These are phyloP conservation scores for Crotophaga sulcirostris DNA, from an alignment of 2,113 vertebrate genomes.

Conservation along the genomic window DNA sequence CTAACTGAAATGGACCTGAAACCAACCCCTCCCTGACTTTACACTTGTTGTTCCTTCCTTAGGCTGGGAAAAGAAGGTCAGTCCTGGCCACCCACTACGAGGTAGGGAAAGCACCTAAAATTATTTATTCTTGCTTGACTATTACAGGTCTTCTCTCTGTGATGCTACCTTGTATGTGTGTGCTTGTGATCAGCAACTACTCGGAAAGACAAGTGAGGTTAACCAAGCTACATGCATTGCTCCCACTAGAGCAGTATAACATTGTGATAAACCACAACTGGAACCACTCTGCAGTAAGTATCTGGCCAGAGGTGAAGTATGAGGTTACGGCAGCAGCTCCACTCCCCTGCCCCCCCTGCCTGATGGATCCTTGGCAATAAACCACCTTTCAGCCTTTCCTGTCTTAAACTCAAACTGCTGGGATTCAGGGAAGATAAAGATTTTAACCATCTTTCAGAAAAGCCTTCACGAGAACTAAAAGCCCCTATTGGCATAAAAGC, in stretches of 20 bases:
- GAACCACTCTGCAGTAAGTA: conserved; percentile 12
- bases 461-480: conserved; percentile 35
- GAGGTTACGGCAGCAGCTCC: not conserved
- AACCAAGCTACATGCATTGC: conserved; percentile 26
- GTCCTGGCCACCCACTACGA: not conserved
- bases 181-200: not conserved
- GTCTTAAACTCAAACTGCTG: conserved; percentile 11
- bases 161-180: not conserved
- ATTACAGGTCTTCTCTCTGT: not conserved
- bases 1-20: not conserved
- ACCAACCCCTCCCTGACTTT: not conserved
- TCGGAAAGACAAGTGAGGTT: conserved; percentile 47
- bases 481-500: conserved; percentile 32
- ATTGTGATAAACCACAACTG: conserved; percentile 38
- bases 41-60: not conserved
- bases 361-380: conserved; percentile 48
- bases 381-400: conserved; percentile 6
- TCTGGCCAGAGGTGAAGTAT: conserved; percentile 1
- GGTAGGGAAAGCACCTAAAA: not conserved
- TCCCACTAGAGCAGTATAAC: conserved; percentile 44
- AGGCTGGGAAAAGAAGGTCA: not conserved
- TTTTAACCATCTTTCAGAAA: conserved; percentile 23
- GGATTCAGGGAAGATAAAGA: conserved; percentile 46
- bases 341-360: not conserved
- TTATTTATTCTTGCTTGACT: not conserved